Percentiles rank a stretch among this genome's conserved stretches.
Evolutionary conservation across 2,797 vertebrate genomes (phyloP).

Genomic region (Crocidura indochinensis): DNA sequence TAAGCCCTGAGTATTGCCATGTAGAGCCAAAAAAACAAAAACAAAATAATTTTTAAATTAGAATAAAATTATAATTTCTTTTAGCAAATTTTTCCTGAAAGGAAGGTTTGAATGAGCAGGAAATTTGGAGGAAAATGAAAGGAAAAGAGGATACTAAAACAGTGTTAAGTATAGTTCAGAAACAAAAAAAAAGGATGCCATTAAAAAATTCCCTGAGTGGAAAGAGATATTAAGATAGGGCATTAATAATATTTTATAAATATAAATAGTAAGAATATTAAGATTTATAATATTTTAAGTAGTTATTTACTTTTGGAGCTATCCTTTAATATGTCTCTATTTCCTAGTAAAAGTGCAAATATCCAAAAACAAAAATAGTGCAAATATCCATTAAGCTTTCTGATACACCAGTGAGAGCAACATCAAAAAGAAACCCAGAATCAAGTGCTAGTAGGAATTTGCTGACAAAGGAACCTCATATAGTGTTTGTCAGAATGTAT

Average conservation of each 20-base stretch:
- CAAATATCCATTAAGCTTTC: not conserved
- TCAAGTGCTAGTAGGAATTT: too few species aligned
- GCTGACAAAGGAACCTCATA: too few species aligned
- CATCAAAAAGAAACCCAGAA: too few species aligned
- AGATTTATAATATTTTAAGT: slow-evolving; percentile 7
- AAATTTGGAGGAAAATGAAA: not conserved
- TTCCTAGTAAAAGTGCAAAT: not conserved
- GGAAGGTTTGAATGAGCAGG: not conserved
- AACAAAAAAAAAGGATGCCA: not conserved
- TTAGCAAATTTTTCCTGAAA: not conserved
- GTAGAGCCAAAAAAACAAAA: too few species aligned
- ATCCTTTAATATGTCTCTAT: slow-evolving; percentile 20
- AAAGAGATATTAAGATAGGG: not conserved
- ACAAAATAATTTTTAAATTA: too few species aligned
- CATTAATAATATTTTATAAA: too few species aligned
- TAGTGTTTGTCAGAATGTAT: too few species aligned
- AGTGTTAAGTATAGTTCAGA: not conserved
- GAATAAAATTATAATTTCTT: not conserved
- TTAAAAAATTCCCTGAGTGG: not conserved
- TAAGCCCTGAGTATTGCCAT: too few species aligned
- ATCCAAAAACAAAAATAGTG: not conserved
- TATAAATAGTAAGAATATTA: not conserved
- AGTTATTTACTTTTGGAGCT: slow-evolving; percentile 26
- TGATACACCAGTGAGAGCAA: not conserved
- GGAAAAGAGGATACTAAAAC: not conserved